phyloP scores from a whole-genome alignment of 1,140 invertebrate genomes.

The Diuraphis noxia region DNA sequence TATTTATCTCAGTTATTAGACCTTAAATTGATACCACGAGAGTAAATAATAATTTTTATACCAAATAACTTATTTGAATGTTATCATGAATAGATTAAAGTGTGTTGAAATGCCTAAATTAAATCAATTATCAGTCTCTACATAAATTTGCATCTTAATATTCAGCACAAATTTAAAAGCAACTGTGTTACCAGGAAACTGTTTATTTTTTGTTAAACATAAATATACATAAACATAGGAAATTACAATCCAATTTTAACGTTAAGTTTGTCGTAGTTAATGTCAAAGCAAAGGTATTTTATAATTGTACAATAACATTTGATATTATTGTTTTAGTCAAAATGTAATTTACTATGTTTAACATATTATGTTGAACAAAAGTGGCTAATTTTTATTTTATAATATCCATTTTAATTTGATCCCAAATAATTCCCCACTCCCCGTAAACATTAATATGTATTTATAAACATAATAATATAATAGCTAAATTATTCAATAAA shows the following conservation, averaged over 20 bases:
- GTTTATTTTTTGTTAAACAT: not conserved
- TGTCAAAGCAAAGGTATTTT: not conserved
- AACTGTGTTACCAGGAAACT: not conserved
- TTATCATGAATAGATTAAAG: not conserved
- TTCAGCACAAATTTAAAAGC: not conserved
- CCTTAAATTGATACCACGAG: not conserved
- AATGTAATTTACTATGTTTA: not conserved
- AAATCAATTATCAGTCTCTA: not conserved
- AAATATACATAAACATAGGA: not conserved
- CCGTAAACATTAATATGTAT: constrained; percentile 2
- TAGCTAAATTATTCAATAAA: constrained; percentile 5
- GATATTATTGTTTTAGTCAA: not conserved
- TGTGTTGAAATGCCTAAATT: not conserved
- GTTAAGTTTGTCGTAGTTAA: not conserved
- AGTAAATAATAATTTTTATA: not conserved
- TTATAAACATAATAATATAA: not conserved
- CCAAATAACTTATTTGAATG: not conserved
- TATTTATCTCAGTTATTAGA: not conserved
- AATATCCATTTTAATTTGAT: not conserved
- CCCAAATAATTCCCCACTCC: not conserved
- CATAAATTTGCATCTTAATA: not conserved
- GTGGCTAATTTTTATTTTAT: not conserved
- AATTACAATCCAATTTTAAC: not conserved
- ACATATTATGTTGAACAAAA: not conserved
- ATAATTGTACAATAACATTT: not conserved